Conservation (phyloP, 2,888 invertebrate species). For the Adineta ricciae region DNA sequence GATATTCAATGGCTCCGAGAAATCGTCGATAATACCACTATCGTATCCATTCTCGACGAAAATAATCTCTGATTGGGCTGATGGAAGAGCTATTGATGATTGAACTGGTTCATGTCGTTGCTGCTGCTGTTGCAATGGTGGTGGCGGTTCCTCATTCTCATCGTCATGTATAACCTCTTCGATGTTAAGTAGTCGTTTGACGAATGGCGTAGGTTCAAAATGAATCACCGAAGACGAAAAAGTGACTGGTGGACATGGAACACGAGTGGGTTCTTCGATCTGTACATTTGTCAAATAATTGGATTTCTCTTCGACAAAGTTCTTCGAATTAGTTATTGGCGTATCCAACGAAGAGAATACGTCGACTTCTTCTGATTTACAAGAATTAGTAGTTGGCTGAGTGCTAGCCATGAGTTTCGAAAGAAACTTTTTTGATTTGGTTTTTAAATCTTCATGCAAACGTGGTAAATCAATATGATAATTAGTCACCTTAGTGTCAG, state of each 20-base stretch:
- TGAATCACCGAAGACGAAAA: background rate
- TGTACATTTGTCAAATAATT: background rate
- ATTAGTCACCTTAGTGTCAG: background rate
- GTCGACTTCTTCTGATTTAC: background rate
- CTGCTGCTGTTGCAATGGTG: too few species aligned
- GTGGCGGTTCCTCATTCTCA: background rate
- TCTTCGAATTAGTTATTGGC: background rate
- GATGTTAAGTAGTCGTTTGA: background rate
- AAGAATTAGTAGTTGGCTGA: background rate
- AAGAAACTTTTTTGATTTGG: conserved; percentile 32
- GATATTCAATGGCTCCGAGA: background rate
- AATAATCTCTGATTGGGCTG: background rate
- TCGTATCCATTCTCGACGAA: background rate
- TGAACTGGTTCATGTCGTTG: background rate
- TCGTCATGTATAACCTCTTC: background rate
- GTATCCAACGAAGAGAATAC: background rate
- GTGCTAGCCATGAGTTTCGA: conserved; percentile 25
- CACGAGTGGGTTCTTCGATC: background rate
- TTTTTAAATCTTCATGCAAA: conserved; percentile 32
- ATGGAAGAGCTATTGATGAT: background rate
- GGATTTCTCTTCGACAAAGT: background rate
- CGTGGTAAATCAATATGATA: conserved; percentile 31
- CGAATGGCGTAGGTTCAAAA: background rate
- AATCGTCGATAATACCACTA: conserved; percentile 11
- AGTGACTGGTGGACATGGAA: background rate